A percentile compares a stretch with the other conserved stretches of the same genome.
Evolutionary conservation across 2,888 invertebrate species (phyloP).

Genomic region (Lottia gigantea): DNA sequence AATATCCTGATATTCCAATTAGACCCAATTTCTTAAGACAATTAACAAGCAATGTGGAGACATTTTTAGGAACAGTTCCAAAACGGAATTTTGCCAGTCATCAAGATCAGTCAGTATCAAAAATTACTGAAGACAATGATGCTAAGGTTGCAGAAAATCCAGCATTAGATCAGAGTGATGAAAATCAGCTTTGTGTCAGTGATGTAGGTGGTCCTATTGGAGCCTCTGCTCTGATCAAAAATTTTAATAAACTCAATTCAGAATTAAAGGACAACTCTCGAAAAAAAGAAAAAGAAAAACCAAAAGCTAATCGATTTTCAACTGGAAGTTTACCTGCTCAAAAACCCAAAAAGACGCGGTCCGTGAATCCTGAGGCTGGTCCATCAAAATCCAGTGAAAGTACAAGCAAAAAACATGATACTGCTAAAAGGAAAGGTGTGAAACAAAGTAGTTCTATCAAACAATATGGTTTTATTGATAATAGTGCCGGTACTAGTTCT

Average conservation of each 20-base stretch:
- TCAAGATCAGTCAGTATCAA: not conserved
- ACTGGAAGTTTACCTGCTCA: conserved; percentile 9
- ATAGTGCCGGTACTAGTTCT: not conserved
- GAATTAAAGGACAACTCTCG: not conserved
- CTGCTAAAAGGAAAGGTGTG: conserved; percentile 5
- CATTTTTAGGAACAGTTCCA: not conserved
- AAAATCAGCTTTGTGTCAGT: not conserved
- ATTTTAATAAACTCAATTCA: conserved; percentile 2
- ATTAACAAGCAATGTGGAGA: not conserved
- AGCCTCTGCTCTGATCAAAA: not conserved
- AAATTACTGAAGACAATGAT: not conserved
- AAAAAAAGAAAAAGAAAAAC: conserved; percentile 19
- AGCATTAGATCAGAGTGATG: not conserved
- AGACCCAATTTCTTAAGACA: conserved; percentile 4
- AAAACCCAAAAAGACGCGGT: conserved; percentile 17
- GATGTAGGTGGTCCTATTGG: conserved; percentile 3
- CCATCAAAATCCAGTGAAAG: not conserved
- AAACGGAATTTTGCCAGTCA: not conserved
- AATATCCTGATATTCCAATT: conserved; percentile 38
- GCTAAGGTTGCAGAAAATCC: not conserved
- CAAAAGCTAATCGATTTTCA: conserved; percentile 19
- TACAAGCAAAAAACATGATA: not conserved
- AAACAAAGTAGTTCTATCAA: conserved; percentile 20
- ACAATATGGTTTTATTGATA: conserved; percentile 24
- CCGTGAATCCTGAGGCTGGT: not conserved